Evolutionary conservation across 2,888 invertebrate genomes (phyloP).

Genomic region (Tenthredo scrophulariae): DNA sequence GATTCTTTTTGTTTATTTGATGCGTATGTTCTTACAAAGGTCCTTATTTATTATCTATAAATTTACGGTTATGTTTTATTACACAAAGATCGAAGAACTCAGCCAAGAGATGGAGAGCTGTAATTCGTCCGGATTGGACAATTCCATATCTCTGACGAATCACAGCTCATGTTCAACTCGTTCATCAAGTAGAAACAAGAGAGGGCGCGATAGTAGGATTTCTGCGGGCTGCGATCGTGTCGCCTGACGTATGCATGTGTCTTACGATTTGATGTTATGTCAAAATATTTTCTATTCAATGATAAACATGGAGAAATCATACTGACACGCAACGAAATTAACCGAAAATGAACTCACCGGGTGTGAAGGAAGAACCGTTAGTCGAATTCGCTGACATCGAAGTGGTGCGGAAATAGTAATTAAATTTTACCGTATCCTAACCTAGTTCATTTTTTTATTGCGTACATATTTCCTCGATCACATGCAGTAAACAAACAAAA

Average conservation of each 20-base stretch:
- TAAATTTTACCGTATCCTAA: background rate
- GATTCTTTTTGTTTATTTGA: slow-evolving; percentile 9
- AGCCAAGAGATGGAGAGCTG: background rate
- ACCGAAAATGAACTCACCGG: slow-evolving; percentile 1
- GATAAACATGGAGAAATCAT: slow-evolving; percentile 12
- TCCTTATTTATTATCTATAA: background rate
- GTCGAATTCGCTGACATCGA: slow-evolving; percentile 39
- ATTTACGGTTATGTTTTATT: background rate
- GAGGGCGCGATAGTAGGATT: background rate
- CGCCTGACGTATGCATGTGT: slow-evolving; percentile 7
- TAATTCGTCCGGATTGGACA: background rate
- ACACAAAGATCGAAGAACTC: background rate
- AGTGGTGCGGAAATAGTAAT: slow-evolving; percentile 31
- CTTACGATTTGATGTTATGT: background rate
- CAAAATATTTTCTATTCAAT: background rate
- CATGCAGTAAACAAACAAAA: background rate
- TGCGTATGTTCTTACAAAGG: background rate
- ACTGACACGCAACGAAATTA: background rate
- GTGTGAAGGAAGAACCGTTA: slow-evolving; percentile 23
- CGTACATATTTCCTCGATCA: background rate
- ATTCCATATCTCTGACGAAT: background rate
- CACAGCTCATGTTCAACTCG: background rate
- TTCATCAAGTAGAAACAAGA: background rate
- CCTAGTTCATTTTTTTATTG: background rate
- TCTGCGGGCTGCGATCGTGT: background rate